Base-by-base conservation (phyloP, 2,797 vertebrate species). In the Paguma larvata region DNA sequence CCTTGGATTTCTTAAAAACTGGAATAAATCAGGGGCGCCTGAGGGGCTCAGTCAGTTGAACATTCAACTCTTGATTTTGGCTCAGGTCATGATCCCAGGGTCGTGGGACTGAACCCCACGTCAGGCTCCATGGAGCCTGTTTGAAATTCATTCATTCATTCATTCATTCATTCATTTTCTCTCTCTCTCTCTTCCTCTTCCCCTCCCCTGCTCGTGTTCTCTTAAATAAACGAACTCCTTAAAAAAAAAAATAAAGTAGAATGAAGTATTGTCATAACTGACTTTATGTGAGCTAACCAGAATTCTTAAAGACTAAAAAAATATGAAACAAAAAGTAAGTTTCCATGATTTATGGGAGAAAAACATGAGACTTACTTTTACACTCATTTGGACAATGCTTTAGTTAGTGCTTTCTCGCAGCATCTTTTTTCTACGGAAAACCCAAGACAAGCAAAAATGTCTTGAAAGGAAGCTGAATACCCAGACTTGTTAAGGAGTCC, bases 301-400 rank as follows among this genome's bases (percentile, higher is more conserved):
- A 92, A 97, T 90, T 92, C 85, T 90, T 94, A 83, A 83, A 85
- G 21, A 80, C 16, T 62, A 82, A 72, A 91, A 51, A 46, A 80
- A 32, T 68, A 56, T 53, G 80, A 75, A 84, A 73, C 51, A 62
- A 92, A 92, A 38, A 80, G 30, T 41, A 89, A 96, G 34, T 94
- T 90, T 59, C 84, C 73, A 89, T 86, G 56, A 79, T 85, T 96
- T 93, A 65, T 78, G 30, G 9, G 51, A 87, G 89, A 88, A 97
- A 97, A 95, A 86, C 85, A 83, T 14, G 77, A 93, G 56, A 97
- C 46, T 94, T 32, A 65, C 12, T 88, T 96, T 96, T 93, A 80
- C 30, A 89, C 16, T 91, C 79, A 48, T 44, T 63, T 82, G 78
- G 83, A 94, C 83, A 92, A 83, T 75, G 34, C 32, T 93, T 89